Conservation (phyloP, 1,140 invertebrate genomes). For the Saccostrea cuccullata region DNA sequence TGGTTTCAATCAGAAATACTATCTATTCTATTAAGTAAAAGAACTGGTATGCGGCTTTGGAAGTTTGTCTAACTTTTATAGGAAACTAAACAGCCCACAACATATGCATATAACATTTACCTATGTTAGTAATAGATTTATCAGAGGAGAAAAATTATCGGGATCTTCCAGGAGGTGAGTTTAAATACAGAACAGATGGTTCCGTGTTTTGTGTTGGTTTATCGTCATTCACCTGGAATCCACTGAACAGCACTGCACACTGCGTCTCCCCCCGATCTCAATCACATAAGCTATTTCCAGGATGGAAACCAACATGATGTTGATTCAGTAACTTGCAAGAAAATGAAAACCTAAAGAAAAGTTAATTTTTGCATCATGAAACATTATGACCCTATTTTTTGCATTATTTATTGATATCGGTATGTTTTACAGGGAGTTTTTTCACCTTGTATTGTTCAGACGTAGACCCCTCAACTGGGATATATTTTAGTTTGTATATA, state of each 20-base stretch:
- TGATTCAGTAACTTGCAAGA: background rate
- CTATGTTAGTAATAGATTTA: background rate
- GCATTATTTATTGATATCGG: no score
- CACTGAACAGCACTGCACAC: background rate
- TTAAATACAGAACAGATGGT: constrained; percentile 27
- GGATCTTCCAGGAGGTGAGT: constrained; percentile 24
- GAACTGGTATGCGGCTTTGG: background rate
- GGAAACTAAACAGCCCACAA: background rate
- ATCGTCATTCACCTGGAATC: background rate
- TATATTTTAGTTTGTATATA: no score
- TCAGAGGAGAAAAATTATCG: constrained; percentile 23
- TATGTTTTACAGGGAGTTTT: no score
- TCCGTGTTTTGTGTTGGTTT: constrained; percentile 1
- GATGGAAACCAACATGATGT: background rate
- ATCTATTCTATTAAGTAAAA: background rate
- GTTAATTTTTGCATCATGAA: background rate
- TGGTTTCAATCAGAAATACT: background rate
- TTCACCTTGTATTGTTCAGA: no score
- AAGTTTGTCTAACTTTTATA: background rate
- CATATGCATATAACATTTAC: constrained; percentile 27
- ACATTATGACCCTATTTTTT: no score
- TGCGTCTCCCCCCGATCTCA: background rate
- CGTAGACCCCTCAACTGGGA: no score
- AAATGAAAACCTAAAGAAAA: background rate
- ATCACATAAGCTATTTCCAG: constrained; percentile 12